A percentile compares a stretch with the other conserved stretches of the same genome.
phyloP scores from a whole-genome alignment of 2,113 vertebrate species.

The Chiloscyllium plagiosum region DNA sequence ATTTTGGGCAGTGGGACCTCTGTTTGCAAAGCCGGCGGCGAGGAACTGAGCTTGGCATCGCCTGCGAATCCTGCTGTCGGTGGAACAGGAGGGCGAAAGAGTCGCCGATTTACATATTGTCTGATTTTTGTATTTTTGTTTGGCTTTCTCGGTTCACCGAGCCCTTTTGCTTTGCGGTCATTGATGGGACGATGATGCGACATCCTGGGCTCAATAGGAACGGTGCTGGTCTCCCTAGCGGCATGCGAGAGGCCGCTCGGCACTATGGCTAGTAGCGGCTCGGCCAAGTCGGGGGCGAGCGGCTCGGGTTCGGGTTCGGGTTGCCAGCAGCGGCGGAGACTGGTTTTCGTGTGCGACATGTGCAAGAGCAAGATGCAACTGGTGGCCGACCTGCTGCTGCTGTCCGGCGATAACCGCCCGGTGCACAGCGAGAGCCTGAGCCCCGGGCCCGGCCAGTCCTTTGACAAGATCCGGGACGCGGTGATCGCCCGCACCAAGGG shows the following conservation, averaged over 20 bases:
- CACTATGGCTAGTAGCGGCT: constrained; percentile 87
- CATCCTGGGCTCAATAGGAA: constrained; percentile 64
- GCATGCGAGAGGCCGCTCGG: constrained; percentile 67
- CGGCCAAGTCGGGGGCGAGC: constrained; percentile 70
- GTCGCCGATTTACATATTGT: constrained; percentile 40
- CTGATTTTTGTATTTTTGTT: not conserved
- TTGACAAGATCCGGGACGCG: constrained; percentile 93
- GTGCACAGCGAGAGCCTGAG: constrained; percentile 72
- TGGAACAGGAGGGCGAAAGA: not conserved
- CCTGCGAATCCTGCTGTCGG: not conserved
- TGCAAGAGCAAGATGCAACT: constrained; percentile 98
- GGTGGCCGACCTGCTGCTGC: constrained; percentile 91
- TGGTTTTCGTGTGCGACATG: constrained; percentile 78
- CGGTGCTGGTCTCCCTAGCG: constrained; percentile 62
- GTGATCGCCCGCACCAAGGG: constrained; percentile 96
- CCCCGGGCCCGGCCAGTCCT: constrained; percentile 71
- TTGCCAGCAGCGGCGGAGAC: constrained; percentile 78
- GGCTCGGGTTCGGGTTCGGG: constrained; percentile 62
- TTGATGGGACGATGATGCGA: constrained; percentile 80
- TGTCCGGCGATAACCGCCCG: constrained; percentile 90
- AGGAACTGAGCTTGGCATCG: not conserved
- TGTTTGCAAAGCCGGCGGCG: constrained; percentile 49
- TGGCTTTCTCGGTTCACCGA: not conserved
- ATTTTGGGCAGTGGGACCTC: constrained; percentile 42
- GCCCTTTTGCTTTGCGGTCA: constrained; percentile 36